phyloP scores from a whole-genome alignment of 64 coral and sea anemone species.

The Pachyseris speciosa region DNA sequence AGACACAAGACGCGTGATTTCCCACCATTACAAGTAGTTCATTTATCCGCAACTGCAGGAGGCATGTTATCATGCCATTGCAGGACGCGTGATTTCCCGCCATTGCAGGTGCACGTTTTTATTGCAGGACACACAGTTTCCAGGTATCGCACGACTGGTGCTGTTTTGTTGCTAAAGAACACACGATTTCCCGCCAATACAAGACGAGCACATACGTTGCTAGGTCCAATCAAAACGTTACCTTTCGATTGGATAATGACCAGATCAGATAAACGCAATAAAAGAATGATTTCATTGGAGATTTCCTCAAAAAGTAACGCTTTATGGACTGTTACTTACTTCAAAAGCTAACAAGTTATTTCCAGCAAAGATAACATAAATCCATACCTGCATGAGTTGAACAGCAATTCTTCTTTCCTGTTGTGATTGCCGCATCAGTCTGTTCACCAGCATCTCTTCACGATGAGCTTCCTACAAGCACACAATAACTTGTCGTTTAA shows the following conservation, averaged over 20 bases:
- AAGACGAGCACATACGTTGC: neutral
- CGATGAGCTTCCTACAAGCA: conserved; percentile 80
- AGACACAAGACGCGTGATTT: neutral
- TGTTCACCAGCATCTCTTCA: conserved; percentile 97
- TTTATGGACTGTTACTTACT: too few relatives aligned
- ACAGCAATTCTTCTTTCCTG: conserved; percentile 97
- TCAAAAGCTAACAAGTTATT: too few relatives aligned
- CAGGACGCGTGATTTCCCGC: neutral
- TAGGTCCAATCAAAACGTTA: neutral
- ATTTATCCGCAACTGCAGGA: neutral
- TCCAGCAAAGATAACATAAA: too few relatives aligned
- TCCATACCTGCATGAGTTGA: conserved; percentile 93
- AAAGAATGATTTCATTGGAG: neutral
- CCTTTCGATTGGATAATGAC: neutral
- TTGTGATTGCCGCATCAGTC: conserved; percentile 96
- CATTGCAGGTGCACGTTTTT: neutral
- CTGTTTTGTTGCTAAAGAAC: too few relatives aligned
- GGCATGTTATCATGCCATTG: neutral
- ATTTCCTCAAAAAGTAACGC: too few relatives aligned
- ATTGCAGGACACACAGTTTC: neutral
- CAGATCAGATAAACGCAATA: neutral
- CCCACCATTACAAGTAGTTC: neutral
- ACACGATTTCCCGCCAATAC: neutral
- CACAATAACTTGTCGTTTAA: too few relatives aligned
- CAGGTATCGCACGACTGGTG: neutral